Percentiles rank a stretch among this genome's conserved stretches.
These are phyloP conservation scores for Epistrophe eligans DNA, from an alignment of 2,888 invertebrate species.

Conservation along the genomic window DNA sequence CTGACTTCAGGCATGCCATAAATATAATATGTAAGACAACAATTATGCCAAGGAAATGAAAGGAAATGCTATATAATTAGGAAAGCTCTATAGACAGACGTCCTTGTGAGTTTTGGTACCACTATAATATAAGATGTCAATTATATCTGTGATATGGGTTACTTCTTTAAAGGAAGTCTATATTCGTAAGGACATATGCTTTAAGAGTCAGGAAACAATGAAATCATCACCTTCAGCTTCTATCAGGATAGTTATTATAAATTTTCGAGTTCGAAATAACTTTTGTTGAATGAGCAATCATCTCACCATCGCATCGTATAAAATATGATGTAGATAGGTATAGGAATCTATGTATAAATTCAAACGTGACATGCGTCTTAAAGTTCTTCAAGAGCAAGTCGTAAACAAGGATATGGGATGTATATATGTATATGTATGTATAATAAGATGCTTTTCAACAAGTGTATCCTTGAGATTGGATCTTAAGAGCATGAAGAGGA, in stretches of 20 bases:
- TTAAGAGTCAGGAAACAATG: conserved; percentile 7
- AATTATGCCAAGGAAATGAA: conserved; percentile 17
- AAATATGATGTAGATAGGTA: neutral
- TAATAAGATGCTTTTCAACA: conserved; percentile 38
- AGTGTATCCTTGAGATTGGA: conserved; percentile 38
- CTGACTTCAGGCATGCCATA: conserved; percentile 20
- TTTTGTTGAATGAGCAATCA: conserved; percentile 39
- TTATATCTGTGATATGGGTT: conserved; percentile 10
- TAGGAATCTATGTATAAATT: neutral
- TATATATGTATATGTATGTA: neutral
- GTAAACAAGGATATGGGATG: conserved; percentile 27
- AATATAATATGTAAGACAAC: conserved; percentile 19
- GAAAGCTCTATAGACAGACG: neutral
- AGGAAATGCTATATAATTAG: conserved; percentile 8
- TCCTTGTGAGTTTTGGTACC: conserved; percentile 4
- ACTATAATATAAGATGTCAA: conserved; percentile 30
- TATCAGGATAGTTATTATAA: conserved; percentile 2
- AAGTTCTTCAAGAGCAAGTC: conserved; percentile 9
- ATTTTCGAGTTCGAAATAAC: conserved; percentile 18
- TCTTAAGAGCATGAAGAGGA: neutral
- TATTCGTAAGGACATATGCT: neutral
- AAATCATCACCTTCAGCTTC: neutral
- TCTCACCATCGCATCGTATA: neutral
- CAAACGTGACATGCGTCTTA: conserved; percentile 33
- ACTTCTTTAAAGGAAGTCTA: neutral